A percentile compares a stretch with the other conserved stretches of the same genome.
phyloP scores from a whole-genome alignment of 2,888 invertebrate species.

The Catocala sponsa region DNA sequence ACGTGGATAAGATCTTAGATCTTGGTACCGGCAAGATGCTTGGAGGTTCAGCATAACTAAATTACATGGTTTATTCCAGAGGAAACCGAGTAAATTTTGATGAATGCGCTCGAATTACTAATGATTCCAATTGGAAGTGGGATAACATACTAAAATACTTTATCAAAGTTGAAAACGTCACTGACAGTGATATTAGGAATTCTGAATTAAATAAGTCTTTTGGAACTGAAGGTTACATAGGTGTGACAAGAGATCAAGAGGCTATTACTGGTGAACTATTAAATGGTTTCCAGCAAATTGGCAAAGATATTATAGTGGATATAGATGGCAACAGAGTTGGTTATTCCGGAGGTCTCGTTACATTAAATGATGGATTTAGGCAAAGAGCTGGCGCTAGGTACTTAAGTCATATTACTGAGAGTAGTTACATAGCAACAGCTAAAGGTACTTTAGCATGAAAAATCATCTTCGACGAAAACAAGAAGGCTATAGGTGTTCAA shows the following conservation, averaged over 20 bases:
- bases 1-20: not conserved
- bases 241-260: slow-evolving; percentile 25
- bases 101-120: slow-evolving; percentile 28
- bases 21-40: slow-evolving; percentile 31
- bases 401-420: slow-evolving; percentile 18
- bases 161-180: slow-evolving; percentile 33
- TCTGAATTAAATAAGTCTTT: slow-evolving; percentile 13
- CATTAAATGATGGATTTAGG: slow-evolving; percentile 18
- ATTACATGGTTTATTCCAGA: slow-evolving; percentile 32
- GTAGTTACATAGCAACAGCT: slow-evolving; percentile 19
- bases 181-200: slow-evolving; percentile 22
- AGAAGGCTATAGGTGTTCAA: slow-evolving; percentile 36
- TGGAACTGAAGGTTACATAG: slow-evolving; percentile 36
- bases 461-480: slow-evolving; percentile 38
- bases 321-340: slow-evolving; percentile 33
- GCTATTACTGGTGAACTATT: slow-evolving; percentile 17
- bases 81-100: slow-evolving; percentile 29
- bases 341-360: slow-evolving; percentile 20
- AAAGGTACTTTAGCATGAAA: slow-evolving; percentile 37
- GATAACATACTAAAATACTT: slow-evolving; percentile 37
- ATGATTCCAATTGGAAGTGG: slow-evolving; percentile 35
- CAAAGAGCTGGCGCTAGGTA: slow-evolving; percentile 31
- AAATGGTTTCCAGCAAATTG: slow-evolving; percentile 31
- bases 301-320: slow-evolving; percentile 24
- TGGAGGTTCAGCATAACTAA: slow-evolving; percentile 33